phyloP scores from a whole-genome alignment of 1,140 invertebrate species.

The Sycophila sp. region DNA sequence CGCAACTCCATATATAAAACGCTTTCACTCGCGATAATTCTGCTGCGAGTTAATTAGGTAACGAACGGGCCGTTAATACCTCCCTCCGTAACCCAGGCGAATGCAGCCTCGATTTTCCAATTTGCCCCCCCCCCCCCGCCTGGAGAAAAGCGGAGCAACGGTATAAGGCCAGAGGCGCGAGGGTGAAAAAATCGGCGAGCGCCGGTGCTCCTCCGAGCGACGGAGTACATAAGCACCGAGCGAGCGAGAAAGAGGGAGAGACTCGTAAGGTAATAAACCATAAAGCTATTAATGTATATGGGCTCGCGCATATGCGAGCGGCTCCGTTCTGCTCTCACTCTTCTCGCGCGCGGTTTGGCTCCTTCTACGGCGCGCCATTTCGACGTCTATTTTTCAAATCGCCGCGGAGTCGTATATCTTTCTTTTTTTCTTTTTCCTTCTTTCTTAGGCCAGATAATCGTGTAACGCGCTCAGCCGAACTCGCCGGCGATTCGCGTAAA shows the following conservation, averaged over 20 bases:
- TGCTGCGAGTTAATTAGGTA: neutral
- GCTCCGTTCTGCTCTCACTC: neutral
- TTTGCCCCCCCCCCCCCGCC: too few species aligned
- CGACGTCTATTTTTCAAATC: neutral
- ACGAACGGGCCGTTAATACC: neutral
- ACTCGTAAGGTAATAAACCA: constrained; percentile 59
- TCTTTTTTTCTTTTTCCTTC: neutral
- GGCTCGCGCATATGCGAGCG: neutral
- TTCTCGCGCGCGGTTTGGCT: neutral
- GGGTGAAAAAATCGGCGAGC: constrained; percentile 49
- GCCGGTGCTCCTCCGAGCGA: neutral
- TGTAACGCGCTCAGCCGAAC: constrained; percentile 1
- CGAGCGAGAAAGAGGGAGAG: constrained; percentile 11
- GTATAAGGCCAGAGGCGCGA: too few species aligned
- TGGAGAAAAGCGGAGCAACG: too few species aligned
- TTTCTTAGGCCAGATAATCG: neutral
- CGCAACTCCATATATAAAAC: too few species aligned
- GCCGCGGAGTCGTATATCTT: neutral
- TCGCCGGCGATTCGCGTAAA: neutral
- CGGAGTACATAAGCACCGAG: constrained; percentile 6
- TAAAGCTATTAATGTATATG: constrained; percentile 59
- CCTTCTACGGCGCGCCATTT: neutral
- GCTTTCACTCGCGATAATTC: constrained; percentile 2
- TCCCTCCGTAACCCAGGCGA: too few species aligned
- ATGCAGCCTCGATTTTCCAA: too few species aligned